Base-by-base conservation (phyloP, 2,113 vertebrate species). In the Illadopsis cleaveri region DNA sequence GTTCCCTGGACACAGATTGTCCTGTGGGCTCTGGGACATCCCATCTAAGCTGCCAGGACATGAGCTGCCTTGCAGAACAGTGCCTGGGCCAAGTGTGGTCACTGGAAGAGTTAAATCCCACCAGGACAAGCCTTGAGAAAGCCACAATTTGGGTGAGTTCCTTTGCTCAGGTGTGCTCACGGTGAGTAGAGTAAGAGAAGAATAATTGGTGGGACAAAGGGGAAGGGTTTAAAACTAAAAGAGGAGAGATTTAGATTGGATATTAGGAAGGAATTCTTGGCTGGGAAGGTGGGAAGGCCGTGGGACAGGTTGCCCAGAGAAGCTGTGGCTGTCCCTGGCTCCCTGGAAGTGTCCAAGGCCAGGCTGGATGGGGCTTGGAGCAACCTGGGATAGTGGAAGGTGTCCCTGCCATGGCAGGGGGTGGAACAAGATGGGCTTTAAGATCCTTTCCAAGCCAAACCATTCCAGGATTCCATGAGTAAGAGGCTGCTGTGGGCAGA, bases 341-440 rank as follows among this genome's bases (percentile, higher is more conserved):
- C 69, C 45, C 53, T 89, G 78, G 20, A 0, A 76, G 8, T 54
- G 54, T 0, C 28, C 78, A 8, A 54, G 54, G 24, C n/a, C 53
- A 35, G 69, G 23, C 0, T 73, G 35, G 86, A 80, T 25, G 0
- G 12, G 19, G 22, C 19, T 58, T 6, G 70, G 78, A 61, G 14
- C n/a, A 53, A 0, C 16, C 69, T 68, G 61, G 61, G 38, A 3
- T 0, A 5, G 53, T 25, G 11, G 13, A 1, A 75, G 7, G 15
- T 25, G 51, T 18, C 45, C 16, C 5, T 89, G 44, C 45, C 37
- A 5, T 14, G 60, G 33, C 8, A 73, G 48, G 27, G 4, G 15
- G 1, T 51, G 45, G 45, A 1, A 47, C 2, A 0, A 1, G 30
- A 23, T 54, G 38, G 3, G 0, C 1, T 76, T 42, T 69, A 35